Base-by-base conservation (phyloP, 2,888 invertebrate genomes). In the Allophyes oxyacanthae region DNA sequence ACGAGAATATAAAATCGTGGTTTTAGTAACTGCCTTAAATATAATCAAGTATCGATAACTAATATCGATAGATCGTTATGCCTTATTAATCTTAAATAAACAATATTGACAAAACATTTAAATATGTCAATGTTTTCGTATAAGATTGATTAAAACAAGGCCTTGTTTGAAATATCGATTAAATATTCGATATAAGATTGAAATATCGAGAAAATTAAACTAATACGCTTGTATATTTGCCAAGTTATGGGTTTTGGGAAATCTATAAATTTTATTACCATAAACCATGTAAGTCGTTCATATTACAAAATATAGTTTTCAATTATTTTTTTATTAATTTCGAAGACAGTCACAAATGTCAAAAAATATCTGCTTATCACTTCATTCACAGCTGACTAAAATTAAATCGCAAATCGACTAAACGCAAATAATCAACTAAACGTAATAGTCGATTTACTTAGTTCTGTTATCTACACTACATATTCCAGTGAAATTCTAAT, bases 381-480 rank as follows among this genome's bases (percentile, higher is more conserved):
- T 28, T 28, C 28, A 1, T 28, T 20, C 20, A 20, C 4, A 33
- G 42, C 7, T 44, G 6, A 34, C 33, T 2, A 9, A 9, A 10
- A 14, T 33, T 56, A 26, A 20, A 14, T 30, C 10, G 14, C 44
- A 45, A 61, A 14, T 46, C 30, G 42, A 48, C 20, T 37, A n/a
- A 41, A 49, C 56, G 9, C 25, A 20, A 33, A 13, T 42, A 14
- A 33, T 32, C 9, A 32, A 42, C n/a, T 42, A 20, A 43, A 36
- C 3, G 4, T 11, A 42, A 9, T 34, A 41, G 28, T 57, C 41
- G 30, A 50, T 43, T 36, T 10, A n/a, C 7, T 48, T 44, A 50
- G 34, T 50, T 34, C 14, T 40, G 64, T 69, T 64, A 69, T 54
- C 71, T 61, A 55, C 6, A 61, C 28, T 53, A 57, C 25, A 44